These are phyloP conservation scores for Drosophila nigromelanica DNA, from an alignment of 1,140 invertebrate genomes.

Conservation along the genomic window DNA sequence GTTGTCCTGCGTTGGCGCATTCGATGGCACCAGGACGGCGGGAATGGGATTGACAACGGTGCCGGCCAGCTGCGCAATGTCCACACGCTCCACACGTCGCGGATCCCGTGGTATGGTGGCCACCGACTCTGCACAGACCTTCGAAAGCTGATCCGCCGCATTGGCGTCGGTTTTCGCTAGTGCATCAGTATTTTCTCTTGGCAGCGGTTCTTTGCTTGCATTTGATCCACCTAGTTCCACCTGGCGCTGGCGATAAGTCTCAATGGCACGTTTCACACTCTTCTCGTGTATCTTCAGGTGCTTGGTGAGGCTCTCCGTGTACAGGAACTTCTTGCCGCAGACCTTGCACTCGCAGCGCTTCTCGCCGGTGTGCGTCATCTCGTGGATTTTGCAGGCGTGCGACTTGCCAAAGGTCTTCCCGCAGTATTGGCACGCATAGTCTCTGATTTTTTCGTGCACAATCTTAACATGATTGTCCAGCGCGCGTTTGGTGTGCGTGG, in stretches of 20 bases:
- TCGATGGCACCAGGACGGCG: slow-evolving; percentile 48
- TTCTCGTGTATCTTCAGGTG: slow-evolving; percentile 80
- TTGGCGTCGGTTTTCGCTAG: slow-evolving; percentile 21
- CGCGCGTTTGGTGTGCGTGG: slow-evolving; percentile 74
- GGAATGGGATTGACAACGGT: slow-evolving; percentile 77
- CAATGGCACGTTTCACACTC: slow-evolving; percentile 68
- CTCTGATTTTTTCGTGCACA: slow-evolving; percentile 76
- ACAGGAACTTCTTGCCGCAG: slow-evolving; percentile 69
- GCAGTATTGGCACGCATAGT: slow-evolving; percentile 79
- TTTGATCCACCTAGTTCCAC: slow-evolving; percentile 33
- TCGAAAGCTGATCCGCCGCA: slow-evolving; percentile 61
- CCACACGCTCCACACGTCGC: slow-evolving; percentile 71
- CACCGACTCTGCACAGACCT: slow-evolving; percentile 77
- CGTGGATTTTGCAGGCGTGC: slow-evolving; percentile 79
- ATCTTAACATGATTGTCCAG: slow-evolving; percentile 74
- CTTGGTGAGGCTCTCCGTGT: slow-evolving; percentile 72
- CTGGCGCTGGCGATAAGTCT: slow-evolving; percentile 73
- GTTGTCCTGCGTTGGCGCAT: slow-evolving; percentile 34
- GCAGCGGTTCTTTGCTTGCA: background rate
- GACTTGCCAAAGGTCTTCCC: slow-evolving; percentile 81
- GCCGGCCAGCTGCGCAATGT: slow-evolving; percentile 70
- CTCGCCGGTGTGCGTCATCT: slow-evolving; percentile 85
- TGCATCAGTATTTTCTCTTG: background rate
- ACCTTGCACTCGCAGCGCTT: slow-evolving; percentile 81
- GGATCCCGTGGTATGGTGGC: slow-evolving; percentile 74